These are phyloP conservation scores for Amiota mariae DNA, from an alignment of 2,888 invertebrate genomes.

Conservation along the genomic window DNA sequence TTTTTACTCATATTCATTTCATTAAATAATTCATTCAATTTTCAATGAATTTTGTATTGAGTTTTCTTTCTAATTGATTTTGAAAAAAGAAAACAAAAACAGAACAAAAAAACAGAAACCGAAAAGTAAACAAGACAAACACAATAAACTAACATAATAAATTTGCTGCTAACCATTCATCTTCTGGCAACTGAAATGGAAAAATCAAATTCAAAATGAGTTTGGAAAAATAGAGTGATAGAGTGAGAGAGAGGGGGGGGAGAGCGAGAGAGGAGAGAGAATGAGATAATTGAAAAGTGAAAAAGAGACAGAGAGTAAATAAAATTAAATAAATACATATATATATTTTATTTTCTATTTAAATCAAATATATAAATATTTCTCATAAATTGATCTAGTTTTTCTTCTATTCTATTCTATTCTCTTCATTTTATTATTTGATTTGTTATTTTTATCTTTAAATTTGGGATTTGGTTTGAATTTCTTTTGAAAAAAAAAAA, in stretches of 20 bases:
- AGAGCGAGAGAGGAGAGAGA: too few relatives aligned
- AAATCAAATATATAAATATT: too few relatives aligned
- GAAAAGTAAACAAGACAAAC: too few relatives aligned
- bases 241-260: neutral
- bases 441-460: neutral
- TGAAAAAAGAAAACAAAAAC: too few relatives aligned
- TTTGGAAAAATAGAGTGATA: neutral
- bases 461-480: too few relatives aligned
- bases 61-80: slow-evolving; percentile 45
- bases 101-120: too few relatives aligned
- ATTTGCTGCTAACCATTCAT: slow-evolving; percentile 91
- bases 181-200: slow-evolving; percentile 85
- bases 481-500: too few relatives aligned
- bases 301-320: neutral
- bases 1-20: slow-evolving; percentile 39
- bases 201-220: neutral
- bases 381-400: too few relatives aligned
- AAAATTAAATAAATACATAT: neutral
- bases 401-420: too few relatives aligned
- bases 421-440: too few relatives aligned
- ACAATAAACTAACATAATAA: slow-evolving; percentile 81
- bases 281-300: neutral
- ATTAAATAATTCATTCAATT: slow-evolving; percentile 38
- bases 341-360: neutral
- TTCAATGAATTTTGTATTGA: slow-evolving; percentile 31